Base-by-base conservation (phyloP, 1,140 invertebrate species). In the Rhagoletis zephyria region DNA sequence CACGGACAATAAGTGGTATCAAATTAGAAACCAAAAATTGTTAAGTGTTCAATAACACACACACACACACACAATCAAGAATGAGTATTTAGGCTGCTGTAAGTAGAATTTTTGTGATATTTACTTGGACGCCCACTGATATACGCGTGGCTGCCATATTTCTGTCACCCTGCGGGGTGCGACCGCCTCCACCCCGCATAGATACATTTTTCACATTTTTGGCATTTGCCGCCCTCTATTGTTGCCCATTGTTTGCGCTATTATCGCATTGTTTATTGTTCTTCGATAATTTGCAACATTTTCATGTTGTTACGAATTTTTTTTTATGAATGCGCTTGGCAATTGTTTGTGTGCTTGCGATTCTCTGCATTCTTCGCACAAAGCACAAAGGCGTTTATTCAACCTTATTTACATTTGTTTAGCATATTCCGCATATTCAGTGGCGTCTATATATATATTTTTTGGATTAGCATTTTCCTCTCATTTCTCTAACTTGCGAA, bases 251-350 rank as follows among this genome's bases (percentile, higher is more conserved):
- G 64, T 42, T 67, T 42, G 16, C 70, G 1, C 48, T 74, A 48
- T 51, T 74, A 74, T 74, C 19, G 16, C 70, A 48, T 12, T 74
- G 42, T 74, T 74, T 74, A 74, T 74, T 74, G 40, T 74, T 74
- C 48, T 45, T 74, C 70, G 12, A 74, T 48, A 45, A 74, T 74
- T 74, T 74, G 45, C 70, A 40, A 74, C 45, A 74, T 74, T 74
- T 9, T 51, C 14, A 48, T 74, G 70, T 74, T 74, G 42, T 48
- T 74, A 74, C 1, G 19, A 74, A n/a, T 63, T 30, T 30, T 63
- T 30, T 30, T 30, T 30, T 30, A 30, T 30, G 30, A 30, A 30
- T 30, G 30, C 30, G 30, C 30, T 30, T 30, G 30, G 30, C 30
- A 30, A 30, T 30, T 30, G 30, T 30, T 30, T 30, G 30, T 30